Evolutionary conservation across 2,888 invertebrate genomes (phyloP).

Genomic region (Vanessa cardui): DNA sequence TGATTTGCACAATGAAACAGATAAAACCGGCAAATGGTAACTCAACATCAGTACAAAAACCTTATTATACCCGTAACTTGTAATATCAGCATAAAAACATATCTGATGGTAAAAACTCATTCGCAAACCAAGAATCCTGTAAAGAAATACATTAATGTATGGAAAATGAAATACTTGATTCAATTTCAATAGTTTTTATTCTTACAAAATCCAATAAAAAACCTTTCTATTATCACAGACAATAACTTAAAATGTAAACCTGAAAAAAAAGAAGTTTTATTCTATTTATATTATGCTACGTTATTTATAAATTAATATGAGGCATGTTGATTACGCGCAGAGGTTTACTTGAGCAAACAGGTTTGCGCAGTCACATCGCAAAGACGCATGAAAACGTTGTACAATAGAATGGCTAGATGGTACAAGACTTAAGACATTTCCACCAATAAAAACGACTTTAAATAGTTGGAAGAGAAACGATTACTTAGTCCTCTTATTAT

Average conservation of each 20-base stretch:
- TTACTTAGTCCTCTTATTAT: not conserved
- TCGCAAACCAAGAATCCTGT: conserved; percentile 44
- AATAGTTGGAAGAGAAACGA: too few relatives aligned
- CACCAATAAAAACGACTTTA: too few relatives aligned
- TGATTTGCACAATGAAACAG: too few relatives aligned
- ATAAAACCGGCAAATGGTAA: too few relatives aligned
- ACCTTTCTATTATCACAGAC: conserved; percentile 72
- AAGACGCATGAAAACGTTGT: too few relatives aligned
- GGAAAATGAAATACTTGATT: conserved; percentile 55
- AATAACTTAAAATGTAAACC: conserved; percentile 60
- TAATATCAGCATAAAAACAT: not conserved
- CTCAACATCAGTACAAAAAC: too few relatives aligned
- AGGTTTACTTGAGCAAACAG: too few relatives aligned
- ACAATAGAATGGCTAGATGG: too few relatives aligned
- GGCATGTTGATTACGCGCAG: not conserved
- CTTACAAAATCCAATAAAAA: conserved; percentile 57
- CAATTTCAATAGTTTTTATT: conserved; percentile 48
- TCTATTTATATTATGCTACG: conserved; percentile 22
- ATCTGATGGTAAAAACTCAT: not conserved
- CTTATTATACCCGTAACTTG: not conserved
- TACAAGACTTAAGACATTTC: too few relatives aligned
- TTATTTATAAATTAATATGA: not conserved
- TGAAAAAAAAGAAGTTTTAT: conserved; percentile 40
- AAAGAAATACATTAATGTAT: conserved; percentile 45
- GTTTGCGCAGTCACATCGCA: too few relatives aligned